A percentile compares a stretch with the other conserved stretches of the same genome.
phyloP scores from a whole-genome alignment of 2,797 vertebrate genomes.

The Hydrophis major region DNA sequence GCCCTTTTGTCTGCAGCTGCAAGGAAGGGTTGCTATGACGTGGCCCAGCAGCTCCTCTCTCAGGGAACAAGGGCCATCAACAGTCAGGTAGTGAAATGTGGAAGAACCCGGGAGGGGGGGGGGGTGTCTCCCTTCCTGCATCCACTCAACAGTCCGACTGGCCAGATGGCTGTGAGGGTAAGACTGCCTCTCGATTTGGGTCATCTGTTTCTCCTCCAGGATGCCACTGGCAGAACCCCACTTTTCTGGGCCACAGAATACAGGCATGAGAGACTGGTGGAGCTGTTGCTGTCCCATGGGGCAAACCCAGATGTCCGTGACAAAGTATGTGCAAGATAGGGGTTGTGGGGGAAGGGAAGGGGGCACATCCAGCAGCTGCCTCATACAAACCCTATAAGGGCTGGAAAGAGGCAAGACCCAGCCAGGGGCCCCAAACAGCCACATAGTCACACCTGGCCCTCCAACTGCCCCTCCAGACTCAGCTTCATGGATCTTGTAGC shows the following conservation, averaged over 20 bases:
- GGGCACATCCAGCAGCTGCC: not conserved
- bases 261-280: not conserved
- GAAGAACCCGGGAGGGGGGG: accelerated
- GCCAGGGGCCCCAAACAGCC: not conserved
- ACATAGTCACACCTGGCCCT: not conserved
- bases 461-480: not conserved
- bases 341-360: not conserved
- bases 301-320: not conserved
- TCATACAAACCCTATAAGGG: not conserved
- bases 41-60: not conserved
- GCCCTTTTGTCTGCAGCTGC: not conserved
- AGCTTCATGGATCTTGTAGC: not conserved
- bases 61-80: not conserved
- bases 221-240: not conserved
- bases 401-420: not conserved
- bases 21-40: not conserved
- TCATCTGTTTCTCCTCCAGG: not conserved
- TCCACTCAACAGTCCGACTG: not conserved
- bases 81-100: not conserved
- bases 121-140: not conserved
- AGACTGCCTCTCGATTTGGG: not conserved
- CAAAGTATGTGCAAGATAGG: not conserved
- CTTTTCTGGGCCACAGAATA: conserved; percentile 18
- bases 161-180: no score
- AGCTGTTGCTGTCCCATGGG: not conserved